A percentile compares a stretch with the other conserved stretches of the same genome.
Conservation (phyloP, 1,140 invertebrate species). For the Micrasema minimum region DNA sequence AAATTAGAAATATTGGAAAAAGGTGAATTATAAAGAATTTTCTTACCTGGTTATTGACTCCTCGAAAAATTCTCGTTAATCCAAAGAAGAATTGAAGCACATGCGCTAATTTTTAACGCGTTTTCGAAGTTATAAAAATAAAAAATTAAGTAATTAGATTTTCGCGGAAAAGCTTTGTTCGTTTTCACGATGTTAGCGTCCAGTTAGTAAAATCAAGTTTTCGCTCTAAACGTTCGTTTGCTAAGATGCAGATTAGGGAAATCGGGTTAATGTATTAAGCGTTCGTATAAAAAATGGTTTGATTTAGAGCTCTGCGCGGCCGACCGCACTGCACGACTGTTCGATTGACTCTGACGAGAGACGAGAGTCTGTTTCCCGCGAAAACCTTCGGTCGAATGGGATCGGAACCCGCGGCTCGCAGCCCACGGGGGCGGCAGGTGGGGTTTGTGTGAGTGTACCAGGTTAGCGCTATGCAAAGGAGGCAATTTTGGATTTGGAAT, state of each 20-base stretch:
- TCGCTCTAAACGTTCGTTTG: slow-evolving; percentile 2
- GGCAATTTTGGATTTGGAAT: background rate
- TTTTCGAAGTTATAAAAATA: slow-evolving; percentile 15
- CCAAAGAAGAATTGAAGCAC: slow-evolving; percentile 20
- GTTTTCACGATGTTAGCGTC: slow-evolving; percentile 25
- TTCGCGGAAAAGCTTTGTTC: slow-evolving; percentile 32
- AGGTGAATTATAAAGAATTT: too few relatives aligned
- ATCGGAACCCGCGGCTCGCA: background rate
- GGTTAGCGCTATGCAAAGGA: slow-evolving; percentile 4
- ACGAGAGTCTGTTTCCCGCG: slow-evolving; percentile 23
- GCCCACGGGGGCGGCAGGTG: slow-evolving; percentile 18
- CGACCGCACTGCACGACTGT: slow-evolving; percentile 39
- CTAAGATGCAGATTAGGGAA: background rate
- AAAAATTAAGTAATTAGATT: slow-evolving; percentile 12
- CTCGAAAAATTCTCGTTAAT: slow-evolving; percentile 11
- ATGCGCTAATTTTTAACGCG: slow-evolving; percentile 17
- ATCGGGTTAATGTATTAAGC: slow-evolving; percentile 9
- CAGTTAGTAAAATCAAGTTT: slow-evolving; percentile 3
- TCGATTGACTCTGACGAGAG: slow-evolving; percentile 33
- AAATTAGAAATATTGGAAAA: too few relatives aligned
- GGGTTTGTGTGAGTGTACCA: background rate
- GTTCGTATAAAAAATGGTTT: slow-evolving; percentile 34
- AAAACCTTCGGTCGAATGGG: slow-evolving; percentile 49
- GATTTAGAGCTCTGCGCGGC: slow-evolving; percentile 38
- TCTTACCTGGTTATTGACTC: slow-evolving; percentile 10